These are phyloP conservation scores for Drosophila kanapiae DNA, from an alignment of 1,140 invertebrate genomes.

Conservation along the genomic window DNA sequence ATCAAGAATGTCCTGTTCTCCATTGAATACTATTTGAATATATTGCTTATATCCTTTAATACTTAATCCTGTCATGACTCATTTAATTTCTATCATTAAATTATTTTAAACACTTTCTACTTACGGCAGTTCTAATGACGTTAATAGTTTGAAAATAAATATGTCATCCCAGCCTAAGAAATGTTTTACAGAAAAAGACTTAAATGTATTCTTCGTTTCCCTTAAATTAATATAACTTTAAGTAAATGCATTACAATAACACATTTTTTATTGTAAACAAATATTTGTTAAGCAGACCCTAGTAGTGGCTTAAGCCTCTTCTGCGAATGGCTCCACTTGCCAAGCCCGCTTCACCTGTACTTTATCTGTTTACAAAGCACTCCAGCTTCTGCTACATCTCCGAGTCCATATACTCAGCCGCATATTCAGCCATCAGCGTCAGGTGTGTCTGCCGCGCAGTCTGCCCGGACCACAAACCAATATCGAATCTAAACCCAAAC, in stretches of 20 bases:
- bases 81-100: too few species aligned
- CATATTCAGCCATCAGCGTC: constrained; percentile 10
- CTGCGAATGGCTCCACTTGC: constrained; percentile 17
- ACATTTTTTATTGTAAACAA: constrained; percentile 15
- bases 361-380: constrained; percentile 42
- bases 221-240: background rate
- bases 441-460: constrained; percentile 51
- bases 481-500: constrained; percentile 20
- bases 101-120: too few species aligned
- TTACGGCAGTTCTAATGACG: too few species aligned
- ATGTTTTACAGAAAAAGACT: too few species aligned
- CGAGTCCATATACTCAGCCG: constrained; percentile 14
- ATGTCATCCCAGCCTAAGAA: too few species aligned
- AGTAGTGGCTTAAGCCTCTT: constrained; percentile 3
- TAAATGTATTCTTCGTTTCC: too few species aligned
- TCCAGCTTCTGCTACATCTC: constrained; percentile 39
- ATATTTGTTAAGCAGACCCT: constrained; percentile 12
- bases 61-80: too few species aligned
- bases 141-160: too few species aligned
- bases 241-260: background rate
- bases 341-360: constrained; percentile 11
- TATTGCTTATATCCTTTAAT: too few species aligned
- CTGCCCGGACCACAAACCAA: constrained; percentile 36
- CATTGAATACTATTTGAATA: too few species aligned
- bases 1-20: too few species aligned